Evolutionary conservation across 1,140 invertebrate species (phyloP), one percentile per base, ranked within the genome.

Genomic region (Diorhabda sublineata): DNA sequence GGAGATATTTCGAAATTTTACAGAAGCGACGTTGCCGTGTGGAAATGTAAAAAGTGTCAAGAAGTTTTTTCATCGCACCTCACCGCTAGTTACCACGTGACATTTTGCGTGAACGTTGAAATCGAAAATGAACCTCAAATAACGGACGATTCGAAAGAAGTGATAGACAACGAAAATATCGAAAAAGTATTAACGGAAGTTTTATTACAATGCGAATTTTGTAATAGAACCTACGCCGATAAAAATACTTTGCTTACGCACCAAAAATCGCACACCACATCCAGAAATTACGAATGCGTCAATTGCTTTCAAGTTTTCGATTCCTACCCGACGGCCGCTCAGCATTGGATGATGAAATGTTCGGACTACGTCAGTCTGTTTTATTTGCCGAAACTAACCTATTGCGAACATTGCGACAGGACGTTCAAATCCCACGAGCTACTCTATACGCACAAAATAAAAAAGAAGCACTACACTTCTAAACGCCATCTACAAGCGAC

Each of bases 161-260:
- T 41, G 43, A 11, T 9, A 5, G 3, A 5, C 5, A 52, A 66
- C 9, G 45, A 60, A 9, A 68, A 68, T 42, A 70, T 78, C 5
- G 75, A 78, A 58, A 77, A 77, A 70, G 77, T 79, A 45, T 68
- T 73, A 43, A 80, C 79, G 5, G 80, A 81, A 68, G 80, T 84
- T 8, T 70, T 86, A 2, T 77, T 86, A 11, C 85, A 87, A 71
- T 87, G 86, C 61, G 86, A 87, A 72, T 87, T 85, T 67, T 87
- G 86, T 70, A 86, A 86, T 66, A 81, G 79, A 42, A 78, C 83
- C 1, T 87, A 85, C 68, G 80, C 81, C 0, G 84, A 86, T 42
- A 80, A 83, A 63, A 77, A 81, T 2, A 73, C 80, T 8, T 63
- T 87, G 7, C 76, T 85, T 2, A 63, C 72, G 9, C 86, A 87